These are phyloP conservation scores for Silurus asotus DNA, from an alignment of 2,113 vertebrate species.

Conservation along the genomic window DNA sequence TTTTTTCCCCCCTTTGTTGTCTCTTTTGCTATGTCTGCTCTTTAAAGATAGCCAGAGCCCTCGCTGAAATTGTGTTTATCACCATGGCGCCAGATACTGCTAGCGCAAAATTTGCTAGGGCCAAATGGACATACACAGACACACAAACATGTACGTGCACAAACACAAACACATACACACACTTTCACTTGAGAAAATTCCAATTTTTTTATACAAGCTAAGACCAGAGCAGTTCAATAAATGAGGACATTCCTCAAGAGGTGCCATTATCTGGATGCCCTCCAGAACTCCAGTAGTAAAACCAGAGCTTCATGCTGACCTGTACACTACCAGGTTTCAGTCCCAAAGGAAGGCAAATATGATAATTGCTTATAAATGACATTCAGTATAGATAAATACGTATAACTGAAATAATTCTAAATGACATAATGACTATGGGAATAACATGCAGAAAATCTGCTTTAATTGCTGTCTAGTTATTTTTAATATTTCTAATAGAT, in stretches of 20 bases:
- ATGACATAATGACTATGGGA: not conserved
- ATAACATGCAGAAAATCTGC: not conserved
- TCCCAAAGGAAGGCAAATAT: not conserved
- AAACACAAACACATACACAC: not conserved
- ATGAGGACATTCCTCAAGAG: conserved; percentile 27
- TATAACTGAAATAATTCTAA: not conserved
- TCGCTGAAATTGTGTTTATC: conserved; percentile 50
- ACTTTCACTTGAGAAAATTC: conserved; percentile 2
- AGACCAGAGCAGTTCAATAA: conserved; percentile 46
- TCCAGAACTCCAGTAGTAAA: not conserved
- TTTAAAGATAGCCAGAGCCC: conserved; percentile 56
- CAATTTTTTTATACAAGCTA: conserved; percentile 31
- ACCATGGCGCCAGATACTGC: conserved; percentile 25
- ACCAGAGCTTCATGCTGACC: not conserved
- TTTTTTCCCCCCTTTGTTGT: conserved; percentile 55
- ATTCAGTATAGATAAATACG: not conserved
- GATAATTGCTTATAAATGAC: not conserved
- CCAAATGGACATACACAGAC: conserved; percentile 8
- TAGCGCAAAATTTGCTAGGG: conserved; percentile 28
- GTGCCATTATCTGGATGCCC: conserved; percentile 33
- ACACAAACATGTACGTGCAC: conserved; percentile 29
- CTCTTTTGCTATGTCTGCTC: conserved; percentile 40
- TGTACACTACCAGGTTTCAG: not conserved
- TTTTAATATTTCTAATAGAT: not conserved
- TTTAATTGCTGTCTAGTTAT: not conserved